A percentile compares a stretch with the other conserved stretches of the same genome.
These are phyloP conservation scores for Drosophila ustulata DNA, from an alignment of 2,888 invertebrate genomes.

Conservation along the genomic window DNA sequence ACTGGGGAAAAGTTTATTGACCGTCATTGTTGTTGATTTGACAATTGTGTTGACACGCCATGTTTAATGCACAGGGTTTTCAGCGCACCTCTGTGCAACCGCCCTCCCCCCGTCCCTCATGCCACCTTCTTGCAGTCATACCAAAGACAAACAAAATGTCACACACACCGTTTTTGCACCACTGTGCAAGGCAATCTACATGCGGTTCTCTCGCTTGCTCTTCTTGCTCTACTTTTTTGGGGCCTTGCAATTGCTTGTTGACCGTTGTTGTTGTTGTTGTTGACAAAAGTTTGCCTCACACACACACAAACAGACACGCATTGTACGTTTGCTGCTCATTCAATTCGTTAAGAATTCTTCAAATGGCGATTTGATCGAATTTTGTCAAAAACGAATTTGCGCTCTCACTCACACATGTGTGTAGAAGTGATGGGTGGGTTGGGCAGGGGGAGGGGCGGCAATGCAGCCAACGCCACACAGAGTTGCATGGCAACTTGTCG, in stretches of 20 bases:
- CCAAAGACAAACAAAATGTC: constrained; percentile 8
- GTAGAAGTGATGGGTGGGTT: neutral
- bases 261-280: constrained; percentile 65
- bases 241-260: constrained; percentile 58
- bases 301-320: constrained; percentile 7
- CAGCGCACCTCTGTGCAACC: neutral
- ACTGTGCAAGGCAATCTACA: constrained; percentile 51
- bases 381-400: constrained; percentile 29
- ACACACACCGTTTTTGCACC: constrained; percentile 23
- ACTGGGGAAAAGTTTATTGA: constrained; percentile 76
- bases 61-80: constrained; percentile 55
- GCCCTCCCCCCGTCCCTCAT: neutral
- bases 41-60: constrained; percentile 75
- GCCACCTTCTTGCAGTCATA: neutral
- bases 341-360: constrained; percentile 42
- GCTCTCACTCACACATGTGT: neutral
- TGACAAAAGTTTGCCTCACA: constrained; percentile 28
- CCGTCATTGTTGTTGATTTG: constrained; percentile 81
- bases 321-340: constrained; percentile 36
- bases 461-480: constrained; percentile 16
- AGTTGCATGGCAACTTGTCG: constrained; percentile 56
- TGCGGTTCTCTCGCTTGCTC: constrained; percentile 26
- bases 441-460: neutral
- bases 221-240: constrained; percentile 47
- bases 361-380: constrained; percentile 49